These are phyloP conservation scores for Drosophila silvestris DNA, from an alignment of 2,888 invertebrate species.

Conservation along the genomic window DNA sequence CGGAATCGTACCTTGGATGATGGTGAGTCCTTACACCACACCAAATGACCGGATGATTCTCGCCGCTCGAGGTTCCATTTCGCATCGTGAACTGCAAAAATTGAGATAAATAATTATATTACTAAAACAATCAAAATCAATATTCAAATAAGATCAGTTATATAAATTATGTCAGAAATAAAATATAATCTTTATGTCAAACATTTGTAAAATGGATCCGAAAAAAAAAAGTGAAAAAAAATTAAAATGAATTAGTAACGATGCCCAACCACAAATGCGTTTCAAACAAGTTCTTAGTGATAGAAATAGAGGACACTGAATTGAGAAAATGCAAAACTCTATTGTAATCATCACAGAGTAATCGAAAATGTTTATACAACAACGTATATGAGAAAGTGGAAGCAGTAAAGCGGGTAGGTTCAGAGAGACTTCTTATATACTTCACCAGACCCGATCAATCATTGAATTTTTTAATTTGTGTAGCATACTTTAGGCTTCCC, in stretches of 20 bases:
- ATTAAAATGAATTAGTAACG: neutral
- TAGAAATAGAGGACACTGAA: neutral
- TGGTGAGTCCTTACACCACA: slow-evolving; percentile 85
- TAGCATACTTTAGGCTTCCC: slow-evolving; percentile 16
- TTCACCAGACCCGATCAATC: neutral
- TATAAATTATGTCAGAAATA: neutral
- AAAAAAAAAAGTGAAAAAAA: neutral
- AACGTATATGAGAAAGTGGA: neutral
- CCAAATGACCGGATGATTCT: slow-evolving; percentile 85
- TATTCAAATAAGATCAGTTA: neutral
- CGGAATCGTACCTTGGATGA: slow-evolving; percentile 85
- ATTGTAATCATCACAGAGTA: neutral
- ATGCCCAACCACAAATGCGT: neutral
- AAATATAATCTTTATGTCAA: neutral
- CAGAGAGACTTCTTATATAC: neutral
- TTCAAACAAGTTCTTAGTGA: neutral
- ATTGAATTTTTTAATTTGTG: neutral
- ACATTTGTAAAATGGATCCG: neutral
- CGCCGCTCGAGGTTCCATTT: slow-evolving; percentile 85
- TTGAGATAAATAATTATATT: neutral
- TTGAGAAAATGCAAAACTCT: neutral
- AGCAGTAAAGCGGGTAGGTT: neutral
- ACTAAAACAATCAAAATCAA: neutral
- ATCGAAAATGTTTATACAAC: neutral
- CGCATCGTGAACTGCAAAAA: slow-evolving; percentile 82